Percentiles rank a stretch among this genome's conserved stretches.
phyloP scores from a whole-genome alignment of 1,140 invertebrate genomes.

The Araneus ventricosus region DNA sequence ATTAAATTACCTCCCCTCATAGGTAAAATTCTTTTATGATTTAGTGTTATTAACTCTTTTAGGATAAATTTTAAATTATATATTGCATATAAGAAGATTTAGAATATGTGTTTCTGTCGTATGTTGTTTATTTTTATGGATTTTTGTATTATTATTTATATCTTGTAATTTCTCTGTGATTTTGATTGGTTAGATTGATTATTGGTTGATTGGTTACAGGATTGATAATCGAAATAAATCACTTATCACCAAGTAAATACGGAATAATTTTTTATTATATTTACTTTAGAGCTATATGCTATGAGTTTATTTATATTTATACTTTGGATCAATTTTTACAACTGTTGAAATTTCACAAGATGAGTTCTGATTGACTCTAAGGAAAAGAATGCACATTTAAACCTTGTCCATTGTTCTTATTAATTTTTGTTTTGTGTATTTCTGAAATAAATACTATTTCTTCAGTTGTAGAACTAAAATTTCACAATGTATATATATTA shows the following conservation, averaged over 20 bases:
- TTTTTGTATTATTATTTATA: no score
- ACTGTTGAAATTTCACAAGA: neutral
- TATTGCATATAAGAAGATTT: no score
- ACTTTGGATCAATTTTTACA: neutral
- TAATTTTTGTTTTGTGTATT: neutral
- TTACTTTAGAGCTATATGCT: neutral
- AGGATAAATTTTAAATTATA: no score
- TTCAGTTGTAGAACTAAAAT: neutral
- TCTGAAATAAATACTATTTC: neutral
- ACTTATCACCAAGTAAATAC: neutral
- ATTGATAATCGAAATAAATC: no score
- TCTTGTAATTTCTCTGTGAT: no score
- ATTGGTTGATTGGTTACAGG: no score
- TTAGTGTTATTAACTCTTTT: no score
- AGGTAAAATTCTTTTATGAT: conserved; percentile 80
- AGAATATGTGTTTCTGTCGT: no score
- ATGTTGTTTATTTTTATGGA: no score
- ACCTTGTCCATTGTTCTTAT: neutral
- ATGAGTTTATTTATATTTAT: neutral
- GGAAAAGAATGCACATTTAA: no score
- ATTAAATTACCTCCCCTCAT: conserved; percentile 91
- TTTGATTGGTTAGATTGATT: no score
- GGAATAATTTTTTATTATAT: neutral
- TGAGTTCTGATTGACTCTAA: neutral
- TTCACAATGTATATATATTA: neutral